Evolutionary conservation across 2,888 invertebrate species (phyloP).

Genomic region (Acleris holmiana): DNA sequence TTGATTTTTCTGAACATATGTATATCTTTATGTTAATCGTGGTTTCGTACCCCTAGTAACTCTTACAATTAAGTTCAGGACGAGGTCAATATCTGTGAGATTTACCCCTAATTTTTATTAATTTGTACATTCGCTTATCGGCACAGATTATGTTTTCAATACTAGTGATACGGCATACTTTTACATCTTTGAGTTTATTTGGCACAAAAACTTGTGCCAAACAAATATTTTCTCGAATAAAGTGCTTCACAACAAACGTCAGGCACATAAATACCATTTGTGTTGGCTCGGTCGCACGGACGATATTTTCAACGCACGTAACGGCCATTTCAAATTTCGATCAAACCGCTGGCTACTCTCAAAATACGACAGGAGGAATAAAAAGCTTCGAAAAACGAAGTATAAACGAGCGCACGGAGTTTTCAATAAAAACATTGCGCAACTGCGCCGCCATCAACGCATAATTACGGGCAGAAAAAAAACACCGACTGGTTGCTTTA

Average conservation of each 20-base stretch:
- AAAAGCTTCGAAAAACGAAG: slow-evolving; percentile 56
- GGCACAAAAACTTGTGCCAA: too few relatives aligned
- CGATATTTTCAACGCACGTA: slow-evolving; percentile 32
- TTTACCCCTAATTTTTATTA: too few relatives aligned
- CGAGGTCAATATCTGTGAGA: too few relatives aligned
- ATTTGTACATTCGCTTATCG: background rate
- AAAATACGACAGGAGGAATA: slow-evolving; percentile 47
- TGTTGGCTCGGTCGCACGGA: slow-evolving; percentile 15
- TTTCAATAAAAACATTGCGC: slow-evolving; percentile 75
- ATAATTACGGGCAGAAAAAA: background rate
- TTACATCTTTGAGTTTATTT: background rate
- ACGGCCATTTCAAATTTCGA: slow-evolving; percentile 37
- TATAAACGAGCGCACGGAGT: slow-evolving; percentile 60
- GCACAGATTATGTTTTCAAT: background rate
- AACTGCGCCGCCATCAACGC: slow-evolving; percentile 64
- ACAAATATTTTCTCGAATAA: slow-evolving; percentile 11
- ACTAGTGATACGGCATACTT: background rate
- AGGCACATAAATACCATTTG: slow-evolving; percentile 25
- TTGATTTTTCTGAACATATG: too few relatives aligned
- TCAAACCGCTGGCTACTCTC: slow-evolving; percentile 33
- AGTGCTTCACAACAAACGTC: slow-evolving; percentile 20
- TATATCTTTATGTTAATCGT: too few relatives aligned
- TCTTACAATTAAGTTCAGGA: too few relatives aligned
- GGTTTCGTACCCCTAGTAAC: too few relatives aligned
- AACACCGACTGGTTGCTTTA: too few relatives aligned